A percentile compares a stretch with the other conserved stretches of the same genome.
Conservation (phyloP, 2,888 invertebrate species). For the Eupithecia insigniata region DNA sequence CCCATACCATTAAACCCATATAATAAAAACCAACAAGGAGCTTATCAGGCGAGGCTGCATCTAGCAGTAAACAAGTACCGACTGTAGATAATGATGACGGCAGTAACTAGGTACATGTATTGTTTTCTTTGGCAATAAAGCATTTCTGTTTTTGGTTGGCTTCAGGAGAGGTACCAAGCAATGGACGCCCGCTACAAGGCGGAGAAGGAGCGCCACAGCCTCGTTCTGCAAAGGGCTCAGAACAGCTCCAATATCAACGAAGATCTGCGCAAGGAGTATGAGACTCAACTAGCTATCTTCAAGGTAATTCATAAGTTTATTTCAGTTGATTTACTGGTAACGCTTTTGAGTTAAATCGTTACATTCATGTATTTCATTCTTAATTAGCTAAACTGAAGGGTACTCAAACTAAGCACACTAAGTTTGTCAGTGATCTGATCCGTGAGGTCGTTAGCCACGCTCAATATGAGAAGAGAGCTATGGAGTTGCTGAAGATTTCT, state of each 20-base stretch:
- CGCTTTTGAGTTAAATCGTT: no score
- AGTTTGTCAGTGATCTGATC: conserved; percentile 97
- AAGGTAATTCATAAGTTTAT: conserved; percentile 66
- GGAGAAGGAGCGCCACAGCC: conserved; percentile 88
- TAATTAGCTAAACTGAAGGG: no score
- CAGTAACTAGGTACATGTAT: no score
- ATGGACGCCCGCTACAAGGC: conserved; percentile 88
- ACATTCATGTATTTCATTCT: no score
- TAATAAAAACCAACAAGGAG: no score
- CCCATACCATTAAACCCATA: no score
- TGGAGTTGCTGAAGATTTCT: conserved; percentile 99
- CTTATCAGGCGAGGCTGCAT: no score
- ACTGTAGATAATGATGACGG: no score
- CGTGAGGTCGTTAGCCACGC: conserved; percentile 99
- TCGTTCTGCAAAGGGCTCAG: conserved; percentile 88
- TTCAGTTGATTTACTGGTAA: no score
- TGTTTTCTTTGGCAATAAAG: conserved; percentile 16
- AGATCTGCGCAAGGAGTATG: conserved; percentile 90
- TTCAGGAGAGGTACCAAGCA: conserved; percentile 86
- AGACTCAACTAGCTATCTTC: conserved; percentile 89
- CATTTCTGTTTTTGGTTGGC: not conserved
- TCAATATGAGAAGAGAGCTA: conserved; percentile 98
- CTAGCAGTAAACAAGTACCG: no score
- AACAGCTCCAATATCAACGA: conserved; percentile 89
- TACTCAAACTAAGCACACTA: conserved; percentile 96